Evolutionary conservation across 35 echinoderm and acorn worm species (phyloP), one percentile per base, ranked within the genome.

Genomic region (Ophioderma brevispina): DNA sequence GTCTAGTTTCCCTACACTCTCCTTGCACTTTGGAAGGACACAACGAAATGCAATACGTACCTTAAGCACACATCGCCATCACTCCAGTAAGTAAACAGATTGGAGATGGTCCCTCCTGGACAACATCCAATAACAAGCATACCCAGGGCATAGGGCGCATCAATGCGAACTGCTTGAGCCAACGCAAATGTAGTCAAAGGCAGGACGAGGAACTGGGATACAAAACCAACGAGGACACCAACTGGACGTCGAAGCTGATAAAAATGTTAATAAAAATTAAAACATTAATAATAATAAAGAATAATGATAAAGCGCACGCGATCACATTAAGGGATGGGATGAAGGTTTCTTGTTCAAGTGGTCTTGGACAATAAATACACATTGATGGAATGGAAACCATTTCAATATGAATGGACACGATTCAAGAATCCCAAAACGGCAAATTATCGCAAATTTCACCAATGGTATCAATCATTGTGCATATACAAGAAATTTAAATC

Each of bases 31-130:
- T n/a, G n/a, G n/a, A n/a, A n/a, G n/a, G n/a, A n/a, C n/a, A n/a
- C n/a, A n/a, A n/a, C n/a, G n/a, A n/a, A n/a, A n/a, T n/a, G n/a
- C n/a, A n/a, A 35, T 18, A 18, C 76, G 30, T 42, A 91, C 89
- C 89, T 91, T 0, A 91, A 46, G 35, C 89, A 91, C 2, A 91
- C 76, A 37, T 91, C 89, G 11, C 89, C 89, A 38, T 91, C 39
- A 19, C 55, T 91, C 89, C 81, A 91, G 40, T 76, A 91, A 1
- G 89, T 91, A 33, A 91, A 91, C 31, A 91, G 33, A 32, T 91
- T 84, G 0, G 81, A 91, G 5, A 84, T 41, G 0, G 82, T 78
- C 13, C 89, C 89, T 0, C 89, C 89, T 36, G 89, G 89, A 31
- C 89, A 85, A 40, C 89, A 91, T 0, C 33, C 89, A 40, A 91